phyloP scores from a whole-genome alignment of 2,888 invertebrate genomes.

The Acleris sparsana region DNA sequence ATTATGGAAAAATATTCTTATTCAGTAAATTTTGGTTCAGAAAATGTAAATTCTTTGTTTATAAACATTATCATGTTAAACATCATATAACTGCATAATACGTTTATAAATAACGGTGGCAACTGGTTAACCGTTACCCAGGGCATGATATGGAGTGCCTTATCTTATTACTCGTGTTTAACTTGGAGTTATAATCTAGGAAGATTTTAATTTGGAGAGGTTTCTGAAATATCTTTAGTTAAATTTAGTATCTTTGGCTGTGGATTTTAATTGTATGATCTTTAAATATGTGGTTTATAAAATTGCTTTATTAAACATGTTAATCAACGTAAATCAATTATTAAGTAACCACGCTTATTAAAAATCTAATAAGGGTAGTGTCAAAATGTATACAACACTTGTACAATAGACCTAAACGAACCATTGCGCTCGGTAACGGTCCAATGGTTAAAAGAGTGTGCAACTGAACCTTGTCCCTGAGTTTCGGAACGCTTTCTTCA shows the following conservation, averaged over 20 bases:
- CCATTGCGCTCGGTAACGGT: slow-evolving; percentile 63
- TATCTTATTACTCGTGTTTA: not conserved
- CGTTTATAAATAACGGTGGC: not conserved
- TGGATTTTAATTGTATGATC: no score
- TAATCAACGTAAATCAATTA: no score
- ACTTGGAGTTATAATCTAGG: not conserved
- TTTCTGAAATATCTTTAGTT: no score
- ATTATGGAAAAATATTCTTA: no score
- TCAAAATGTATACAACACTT: slow-evolving; percentile 25
- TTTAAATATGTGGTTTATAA: no score
- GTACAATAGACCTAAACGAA: slow-evolving; percentile 10
- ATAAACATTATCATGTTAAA: not conserved
- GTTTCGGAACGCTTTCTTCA: slow-evolving; percentile 75
- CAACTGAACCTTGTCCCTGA: slow-evolving; percentile 50
- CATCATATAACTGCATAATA: slow-evolving; percentile 3
- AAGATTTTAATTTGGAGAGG: no score
- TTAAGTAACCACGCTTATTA: not conserved
- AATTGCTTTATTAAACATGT: no score
- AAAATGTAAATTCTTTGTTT: no score
- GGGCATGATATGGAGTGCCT: not conserved
- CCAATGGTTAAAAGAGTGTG: slow-evolving; percentile 48
- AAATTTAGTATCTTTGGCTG: no score
- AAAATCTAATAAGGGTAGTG: slow-evolving; percentile 13
- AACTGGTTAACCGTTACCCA: not conserved
- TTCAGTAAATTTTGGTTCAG: no score